These are phyloP conservation scores for Bothrops jararaca DNA, from an alignment of 2,113 vertebrate species.

Conservation along the genomic window DNA sequence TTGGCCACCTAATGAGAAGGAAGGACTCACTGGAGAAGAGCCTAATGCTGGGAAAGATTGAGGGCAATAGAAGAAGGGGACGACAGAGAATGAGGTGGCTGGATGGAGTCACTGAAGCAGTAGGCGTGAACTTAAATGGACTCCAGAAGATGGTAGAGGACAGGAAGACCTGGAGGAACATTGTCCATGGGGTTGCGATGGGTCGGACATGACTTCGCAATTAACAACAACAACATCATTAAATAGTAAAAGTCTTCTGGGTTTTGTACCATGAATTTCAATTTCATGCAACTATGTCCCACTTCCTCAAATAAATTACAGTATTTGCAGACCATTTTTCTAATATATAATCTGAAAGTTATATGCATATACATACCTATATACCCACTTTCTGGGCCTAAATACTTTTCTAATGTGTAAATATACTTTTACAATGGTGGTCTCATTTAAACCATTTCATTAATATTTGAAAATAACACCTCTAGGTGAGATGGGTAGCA, in stretches of 20 bases:
- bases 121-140: no score
- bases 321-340: not conserved
- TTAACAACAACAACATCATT: no score
- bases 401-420: not conserved
- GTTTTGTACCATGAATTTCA: not conserved
- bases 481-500: not conserved
- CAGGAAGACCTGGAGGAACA: no score
- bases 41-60: no score
- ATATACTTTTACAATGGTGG: not conserved
- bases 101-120: no score
- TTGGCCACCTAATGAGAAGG: no score
- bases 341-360: not conserved
- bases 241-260: not conserved
- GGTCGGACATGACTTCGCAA: no score
- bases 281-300: not conserved
- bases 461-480: not conserved
- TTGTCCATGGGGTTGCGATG: no score
- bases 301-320: not conserved
- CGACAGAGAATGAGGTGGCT: no score
- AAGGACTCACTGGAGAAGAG: no score
- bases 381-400: not conserved
- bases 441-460: not conserved
- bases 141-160: no score
- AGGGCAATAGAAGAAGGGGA: no score
- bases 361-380: not conserved